Evolutionary conservation across 2,888 invertebrate species (phyloP).

Genomic region (Palloptera scutellata): DNA sequence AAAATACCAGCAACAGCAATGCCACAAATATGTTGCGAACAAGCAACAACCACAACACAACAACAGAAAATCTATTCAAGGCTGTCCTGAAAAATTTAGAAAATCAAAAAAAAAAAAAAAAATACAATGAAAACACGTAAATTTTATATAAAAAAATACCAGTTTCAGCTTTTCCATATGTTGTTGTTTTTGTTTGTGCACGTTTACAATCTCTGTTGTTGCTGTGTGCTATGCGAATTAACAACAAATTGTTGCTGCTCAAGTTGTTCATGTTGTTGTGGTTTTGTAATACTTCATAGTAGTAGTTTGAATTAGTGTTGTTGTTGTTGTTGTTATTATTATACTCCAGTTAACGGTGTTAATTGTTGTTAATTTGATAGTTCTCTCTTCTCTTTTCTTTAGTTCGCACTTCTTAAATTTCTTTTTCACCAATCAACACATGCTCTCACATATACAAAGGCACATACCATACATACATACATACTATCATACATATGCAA

Average conservation of each 20-base stretch:
- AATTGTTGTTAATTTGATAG: conserved; percentile 34
- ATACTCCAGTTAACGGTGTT: conserved; percentile 37
- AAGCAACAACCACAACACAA: conserved; percentile 25
- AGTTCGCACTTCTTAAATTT: not conserved
- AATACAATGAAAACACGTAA: conserved; percentile 13
- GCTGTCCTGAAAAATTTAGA: conserved; percentile 43
- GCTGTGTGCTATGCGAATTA: not conserved
- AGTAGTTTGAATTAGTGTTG: not conserved
- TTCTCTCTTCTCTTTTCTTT: conserved; percentile 1
- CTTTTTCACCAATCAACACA: not conserved
- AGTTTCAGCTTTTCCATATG: conserved; percentile 1
- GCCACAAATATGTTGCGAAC: not conserved
- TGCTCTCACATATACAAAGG: not conserved
- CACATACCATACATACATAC: not conserved
- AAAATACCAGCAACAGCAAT: not conserved
- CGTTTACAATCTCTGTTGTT: not conserved
- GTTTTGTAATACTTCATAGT: not conserved
- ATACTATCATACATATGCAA: not conserved
- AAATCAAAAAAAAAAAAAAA: too few species aligned
- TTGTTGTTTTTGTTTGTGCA: not conserved
- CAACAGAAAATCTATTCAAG: conserved; percentile 47
- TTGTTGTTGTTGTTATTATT: conserved; percentile 9
- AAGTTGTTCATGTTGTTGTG: not conserved
- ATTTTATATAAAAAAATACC: conserved; percentile 11
- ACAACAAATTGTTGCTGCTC: not conserved